These are phyloP conservation scores for Chaetura pelagica DNA, from an alignment of 2,113 vertebrate genomes.

Conservation along the genomic window DNA sequence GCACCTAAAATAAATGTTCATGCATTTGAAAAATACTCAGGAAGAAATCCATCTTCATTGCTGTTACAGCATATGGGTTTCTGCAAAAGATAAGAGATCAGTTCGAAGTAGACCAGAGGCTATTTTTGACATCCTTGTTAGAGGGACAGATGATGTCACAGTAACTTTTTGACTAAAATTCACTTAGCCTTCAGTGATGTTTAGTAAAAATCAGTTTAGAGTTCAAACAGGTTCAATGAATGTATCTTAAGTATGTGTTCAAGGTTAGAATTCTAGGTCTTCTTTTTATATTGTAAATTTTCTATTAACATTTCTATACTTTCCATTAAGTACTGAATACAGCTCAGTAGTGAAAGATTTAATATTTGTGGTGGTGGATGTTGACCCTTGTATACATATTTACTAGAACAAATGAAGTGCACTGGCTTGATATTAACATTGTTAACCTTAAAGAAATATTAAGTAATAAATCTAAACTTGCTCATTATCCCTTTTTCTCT, in stretches of 20 bases:
- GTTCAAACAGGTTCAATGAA: constrained; percentile 65
- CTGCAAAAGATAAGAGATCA: constrained; percentile 51
- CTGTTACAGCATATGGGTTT: constrained; percentile 66
- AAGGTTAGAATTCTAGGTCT: constrained; percentile 43
- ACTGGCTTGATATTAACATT: background rate
- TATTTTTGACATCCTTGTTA: constrained; percentile 63
- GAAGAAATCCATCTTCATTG: constrained; percentile 26
- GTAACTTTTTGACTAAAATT: constrained; percentile 62
- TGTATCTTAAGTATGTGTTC: background rate
- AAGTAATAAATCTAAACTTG: background rate
- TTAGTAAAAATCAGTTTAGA: constrained; percentile 67
- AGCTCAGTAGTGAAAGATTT: background rate
- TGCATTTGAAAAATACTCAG: constrained; percentile 27
- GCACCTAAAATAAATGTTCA: constrained; percentile 13
- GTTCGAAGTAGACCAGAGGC: constrained; percentile 59
- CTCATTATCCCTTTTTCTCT: background rate
- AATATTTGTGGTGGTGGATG: background rate
- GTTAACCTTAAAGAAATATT: background rate
- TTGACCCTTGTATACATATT: background rate
- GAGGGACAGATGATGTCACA: constrained; percentile 64
- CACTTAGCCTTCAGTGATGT: constrained; percentile 51
- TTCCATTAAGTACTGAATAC: no score
- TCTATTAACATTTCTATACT: background rate
- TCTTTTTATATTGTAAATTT: background rate
- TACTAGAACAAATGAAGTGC: background rate